Conservation (phyloP, 2,888 invertebrate species). For the Chrysolina haemoptera region DNA sequence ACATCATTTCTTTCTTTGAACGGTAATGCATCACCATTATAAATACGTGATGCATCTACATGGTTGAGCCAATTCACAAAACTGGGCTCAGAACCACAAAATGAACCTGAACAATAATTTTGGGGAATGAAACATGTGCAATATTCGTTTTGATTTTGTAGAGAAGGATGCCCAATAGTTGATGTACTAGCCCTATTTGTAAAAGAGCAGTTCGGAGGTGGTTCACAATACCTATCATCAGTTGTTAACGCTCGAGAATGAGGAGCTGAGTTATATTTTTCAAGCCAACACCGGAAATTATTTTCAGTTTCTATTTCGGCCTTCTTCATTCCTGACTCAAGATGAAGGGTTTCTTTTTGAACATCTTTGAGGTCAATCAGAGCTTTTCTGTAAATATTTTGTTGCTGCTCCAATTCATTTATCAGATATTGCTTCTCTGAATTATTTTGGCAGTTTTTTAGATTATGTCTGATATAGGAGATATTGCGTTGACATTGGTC, state of each 20-base stretch:
- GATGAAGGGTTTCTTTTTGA: constrained; percentile 62
- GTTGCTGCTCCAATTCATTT: constrained; percentile 58
- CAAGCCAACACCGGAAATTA: constrained; percentile 45
- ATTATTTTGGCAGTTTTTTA: constrained; percentile 44
- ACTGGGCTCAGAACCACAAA: too few species aligned
- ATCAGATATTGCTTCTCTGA: constrained; percentile 47
- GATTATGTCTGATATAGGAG: constrained; percentile 54
- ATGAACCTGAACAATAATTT: too few species aligned
- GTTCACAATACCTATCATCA: background rate
- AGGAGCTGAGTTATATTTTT: constrained; percentile 1
- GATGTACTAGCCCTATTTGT: background rate
- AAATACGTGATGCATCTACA: too few species aligned
- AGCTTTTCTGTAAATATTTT: constrained; percentile 60
- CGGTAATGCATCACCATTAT: background rate
- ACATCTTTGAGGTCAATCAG: constrained; percentile 58
- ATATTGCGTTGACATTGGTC: constrained; percentile 63
- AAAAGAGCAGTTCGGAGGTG: background rate
- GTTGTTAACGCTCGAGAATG: background rate
- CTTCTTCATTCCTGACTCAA: constrained; percentile 60
- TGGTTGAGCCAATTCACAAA: too few species aligned
- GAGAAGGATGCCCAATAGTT: too few species aligned
- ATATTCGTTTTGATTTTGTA: too few species aligned
- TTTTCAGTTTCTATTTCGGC: constrained; percentile 55
- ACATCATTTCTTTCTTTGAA: background rate
- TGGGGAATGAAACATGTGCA: too few species aligned